Base-by-base conservation (phyloP, 2,888 invertebrate genomes). In the Coremacera marginata region DNA sequence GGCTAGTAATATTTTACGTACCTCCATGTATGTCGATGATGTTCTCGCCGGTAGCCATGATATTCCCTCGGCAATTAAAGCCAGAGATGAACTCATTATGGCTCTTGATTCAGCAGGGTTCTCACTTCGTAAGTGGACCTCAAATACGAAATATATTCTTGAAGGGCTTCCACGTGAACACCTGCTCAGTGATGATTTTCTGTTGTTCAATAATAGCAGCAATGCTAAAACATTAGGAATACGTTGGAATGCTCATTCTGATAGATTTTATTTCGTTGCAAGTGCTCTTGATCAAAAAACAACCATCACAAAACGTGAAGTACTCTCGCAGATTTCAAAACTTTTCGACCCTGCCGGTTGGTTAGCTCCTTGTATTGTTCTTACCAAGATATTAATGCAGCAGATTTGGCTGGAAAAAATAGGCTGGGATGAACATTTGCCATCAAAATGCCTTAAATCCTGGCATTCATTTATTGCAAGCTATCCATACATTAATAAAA, bases 1-100 rank as follows among this genome's bases (percentile, higher is more conserved):
- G 3, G 80, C n/a, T 37, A n/a, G n/a, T n/a, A n/a, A n/a, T n/a
- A n/a, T n/a, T n/a, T n/a, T n/a, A n/a, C n/a, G n/a, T n/a, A n/a
- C n/a, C n/a, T 79, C 7, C 70, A 79, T 37, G 79, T 77, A 81
- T n/a, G 79, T 80, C 0, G 78, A 80, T 22, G 79, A 80, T 37
- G 73, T 62, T 3, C 51, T 80, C 0, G 74, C 73, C 1, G 80
- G 78, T 19, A 70, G 76, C 0, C 79, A 80, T 70, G 73, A 77
- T 14, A n/a, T 80, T 16, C 14, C 37, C 0, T 71, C 52, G 1
- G 75, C 79, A 0, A 44, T 77, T 9, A 16, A 73, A 62, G 31
- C 71, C 9, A 75, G 74, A 27, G 5, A 52, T 22, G 57, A 78
- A n/a, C 27, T 81, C 3, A 75, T 67, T 11, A 4, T 4, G 4